Conservation (phyloP, 2,888 invertebrate species). For the Iselma pallidipennis region DNA sequence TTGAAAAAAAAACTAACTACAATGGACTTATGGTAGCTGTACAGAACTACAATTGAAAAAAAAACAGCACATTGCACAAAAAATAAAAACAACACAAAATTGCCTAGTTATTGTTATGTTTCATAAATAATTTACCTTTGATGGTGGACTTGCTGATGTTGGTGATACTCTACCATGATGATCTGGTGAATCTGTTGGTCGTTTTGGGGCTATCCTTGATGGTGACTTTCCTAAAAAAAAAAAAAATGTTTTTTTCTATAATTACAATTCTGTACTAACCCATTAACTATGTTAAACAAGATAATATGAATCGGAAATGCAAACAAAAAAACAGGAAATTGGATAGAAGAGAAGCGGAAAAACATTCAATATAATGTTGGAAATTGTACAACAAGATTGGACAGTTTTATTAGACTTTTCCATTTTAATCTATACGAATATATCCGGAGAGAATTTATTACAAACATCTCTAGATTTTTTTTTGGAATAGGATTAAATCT, state of each 20-base stretch:
- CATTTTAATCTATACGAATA: conserved; percentile 5
- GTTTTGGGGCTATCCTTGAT: conserved; percentile 57
- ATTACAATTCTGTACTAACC: not conserved
- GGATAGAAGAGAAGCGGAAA: too few relatives aligned
- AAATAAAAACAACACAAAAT: conserved; percentile 33
- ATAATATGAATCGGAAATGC: too few relatives aligned
- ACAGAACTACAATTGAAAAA: too few relatives aligned
- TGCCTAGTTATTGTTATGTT: conserved; percentile 5
- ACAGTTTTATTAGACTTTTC: conserved; percentile 1
- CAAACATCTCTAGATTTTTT: too few relatives aligned
- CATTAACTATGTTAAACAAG: too few relatives aligned
- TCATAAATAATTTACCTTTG: conserved; percentile 55
- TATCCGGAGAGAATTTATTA: too few relatives aligned
- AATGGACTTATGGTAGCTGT: too few relatives aligned
- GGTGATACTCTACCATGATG: conserved; percentile 55
- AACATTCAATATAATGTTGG: not conserved
- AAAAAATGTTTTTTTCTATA: not conserved
- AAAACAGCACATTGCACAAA: conserved; percentile 51
- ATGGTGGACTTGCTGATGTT: conserved; percentile 54
- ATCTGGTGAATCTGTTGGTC: conserved; percentile 56
- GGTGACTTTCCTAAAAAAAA: conserved; percentile 57
- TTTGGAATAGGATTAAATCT: too few relatives aligned
- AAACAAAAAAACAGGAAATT: too few relatives aligned
- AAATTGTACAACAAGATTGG: not conserved
- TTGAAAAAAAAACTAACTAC: conserved; percentile 5